These are phyloP conservation scores for Heterodera schachtii DNA, from an alignment of 1,140 invertebrate genomes.

Conservation along the genomic window DNA sequence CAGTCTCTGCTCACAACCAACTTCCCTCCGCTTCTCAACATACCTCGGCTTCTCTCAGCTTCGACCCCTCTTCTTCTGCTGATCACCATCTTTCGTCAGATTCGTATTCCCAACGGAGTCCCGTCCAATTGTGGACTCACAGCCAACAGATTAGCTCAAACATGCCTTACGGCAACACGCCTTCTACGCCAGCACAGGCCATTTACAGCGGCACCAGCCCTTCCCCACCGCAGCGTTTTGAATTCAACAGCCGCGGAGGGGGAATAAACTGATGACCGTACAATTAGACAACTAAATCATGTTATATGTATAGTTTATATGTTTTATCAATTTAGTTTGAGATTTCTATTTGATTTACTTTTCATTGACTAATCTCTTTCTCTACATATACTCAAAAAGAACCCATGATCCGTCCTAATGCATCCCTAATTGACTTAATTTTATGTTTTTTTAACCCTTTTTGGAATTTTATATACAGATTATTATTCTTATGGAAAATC, in stretches of 20 bases:
- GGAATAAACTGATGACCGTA: no score
- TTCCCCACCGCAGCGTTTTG: slow-evolving; percentile 26
- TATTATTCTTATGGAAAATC: no score
- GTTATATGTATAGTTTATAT: no score
- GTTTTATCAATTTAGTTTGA: no score
- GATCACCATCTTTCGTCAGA: not conserved
- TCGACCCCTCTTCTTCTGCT: not conserved
- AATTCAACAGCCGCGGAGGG: slow-evolving; percentile 6
- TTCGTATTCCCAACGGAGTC: not conserved
- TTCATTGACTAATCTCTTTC: no score
- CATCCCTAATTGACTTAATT: no score
- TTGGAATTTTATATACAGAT: no score
- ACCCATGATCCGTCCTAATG: no score
- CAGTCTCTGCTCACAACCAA: not conserved
- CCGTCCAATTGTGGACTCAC: not conserved
- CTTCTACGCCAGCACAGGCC: slow-evolving; percentile 16
- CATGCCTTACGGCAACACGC: slow-evolving; percentile 18
- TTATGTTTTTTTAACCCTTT: no score
- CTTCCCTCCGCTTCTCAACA: not conserved
- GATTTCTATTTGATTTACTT: no score
- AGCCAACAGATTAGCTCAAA: slow-evolving; percentile 12
- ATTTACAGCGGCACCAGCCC: slow-evolving; percentile 29
- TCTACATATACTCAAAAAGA: no score
- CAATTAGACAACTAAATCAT: no score
- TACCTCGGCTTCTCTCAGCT: not conserved